Evolutionary conservation across 2,888 invertebrate species (phyloP), one percentile per base, ranked within the genome.

Genomic region (Dryocosmus kuriphilus): DNA sequence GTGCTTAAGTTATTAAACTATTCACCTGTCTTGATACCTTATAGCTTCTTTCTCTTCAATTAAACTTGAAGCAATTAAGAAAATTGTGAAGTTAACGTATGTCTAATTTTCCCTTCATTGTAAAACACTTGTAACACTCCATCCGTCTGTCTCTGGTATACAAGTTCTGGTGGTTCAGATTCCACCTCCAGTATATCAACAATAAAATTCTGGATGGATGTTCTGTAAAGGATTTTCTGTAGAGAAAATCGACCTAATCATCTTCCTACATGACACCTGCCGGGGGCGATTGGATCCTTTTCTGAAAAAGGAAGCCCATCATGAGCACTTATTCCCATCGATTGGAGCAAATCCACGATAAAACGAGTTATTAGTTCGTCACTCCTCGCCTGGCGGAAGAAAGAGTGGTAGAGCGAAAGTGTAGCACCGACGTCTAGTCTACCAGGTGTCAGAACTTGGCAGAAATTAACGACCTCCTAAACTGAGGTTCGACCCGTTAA

Each of bases 391-490:
- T 83, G 79, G 74, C 79, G 71, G 78, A 81, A 74, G 74, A 61
- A 77, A 81, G 80, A 78, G 75, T 60, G 57, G 57, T 24, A 57
- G 24, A 14, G 57, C 14, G 22, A 24, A 24, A 57, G 57, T 57
- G 14, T 24, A 57, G 57, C 57, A 14, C 14, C 5, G 60, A 60
- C 60, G 24, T 27, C 60, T 60, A 27, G 16, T 51, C 30, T 30
- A 75, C 76, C 74, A 79, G 77, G 78, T 79, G 80, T 84, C 78
- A 81, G 79, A 78, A 80, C 80, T 78, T 84, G 84, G 83, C 78
- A 71, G 51, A 86, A 85, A 76, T 80, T 86, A 85, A 86, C 82
- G 81, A 82, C 76, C 81, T 79, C 82, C 76, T 84, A 86, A 86
- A 85, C 76, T 79, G 81, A 71, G 74, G 75, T 79, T 82, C 80